A percentile compares a stretch with the other conserved stretches of the same genome.
These are phyloP conservation scores for Zeus faber DNA, from an alignment of 2,113 vertebrate genomes.

Conservation along the genomic window DNA sequence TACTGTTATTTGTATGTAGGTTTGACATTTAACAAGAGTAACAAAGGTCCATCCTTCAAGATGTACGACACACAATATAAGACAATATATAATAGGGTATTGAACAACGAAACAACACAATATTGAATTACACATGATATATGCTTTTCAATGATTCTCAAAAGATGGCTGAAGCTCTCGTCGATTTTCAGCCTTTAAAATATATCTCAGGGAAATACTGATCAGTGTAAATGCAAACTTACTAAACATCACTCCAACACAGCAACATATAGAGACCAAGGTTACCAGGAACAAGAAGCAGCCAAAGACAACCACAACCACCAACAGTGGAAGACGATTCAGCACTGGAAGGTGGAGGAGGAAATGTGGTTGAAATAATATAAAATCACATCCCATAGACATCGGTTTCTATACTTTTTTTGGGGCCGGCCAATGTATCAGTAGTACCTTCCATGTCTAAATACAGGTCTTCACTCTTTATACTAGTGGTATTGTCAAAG, in stretches of 20 bases:
- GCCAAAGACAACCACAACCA: constrained; percentile 56
- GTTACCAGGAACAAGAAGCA: constrained; percentile 48
- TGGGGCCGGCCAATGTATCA: too few relatives aligned
- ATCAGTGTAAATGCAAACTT: constrained; percentile 21
- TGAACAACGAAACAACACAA: neutral
- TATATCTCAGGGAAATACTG: neutral
- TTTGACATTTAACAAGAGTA: neutral
- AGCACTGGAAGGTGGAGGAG: constrained; percentile 40
- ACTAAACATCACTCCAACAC: constrained; percentile 49
- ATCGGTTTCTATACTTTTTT: neutral
- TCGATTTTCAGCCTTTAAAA: neutral
- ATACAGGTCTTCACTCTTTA: constrained; percentile 40
- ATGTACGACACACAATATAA: neutral
- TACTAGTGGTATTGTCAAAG: constrained; percentile 51
- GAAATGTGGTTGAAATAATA: neutral
- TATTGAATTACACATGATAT: too few relatives aligned
- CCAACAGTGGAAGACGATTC: constrained; percentile 37
- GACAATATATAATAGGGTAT: neutral
- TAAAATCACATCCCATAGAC: neutral
- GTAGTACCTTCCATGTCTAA: constrained; percentile 58
- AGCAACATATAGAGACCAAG: constrained; percentile 52
- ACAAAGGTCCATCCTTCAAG: neutral
- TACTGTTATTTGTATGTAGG: neutral
- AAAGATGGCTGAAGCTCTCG: neutral
- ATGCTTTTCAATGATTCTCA: neutral